Conservation (phyloP, 2,888 invertebrate genomes). For the Heteromurus nitidus region DNA sequence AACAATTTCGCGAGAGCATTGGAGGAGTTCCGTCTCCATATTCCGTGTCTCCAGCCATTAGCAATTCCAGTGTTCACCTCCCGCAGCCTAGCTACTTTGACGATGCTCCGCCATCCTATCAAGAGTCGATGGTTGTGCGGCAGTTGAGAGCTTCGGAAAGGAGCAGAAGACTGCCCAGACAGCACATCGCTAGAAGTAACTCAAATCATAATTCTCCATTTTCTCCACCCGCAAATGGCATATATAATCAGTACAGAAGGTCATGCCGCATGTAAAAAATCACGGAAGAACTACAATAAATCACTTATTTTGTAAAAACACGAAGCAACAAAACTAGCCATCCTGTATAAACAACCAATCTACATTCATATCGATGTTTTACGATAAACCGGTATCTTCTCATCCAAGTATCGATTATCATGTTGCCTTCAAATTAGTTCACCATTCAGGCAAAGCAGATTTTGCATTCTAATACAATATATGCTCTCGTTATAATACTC, state of each 20-base stretch:
- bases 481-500: background rate
- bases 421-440: background rate
- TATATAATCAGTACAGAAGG: too few relatives aligned
- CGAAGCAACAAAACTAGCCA: too few relatives aligned
- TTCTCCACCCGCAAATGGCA: background rate
- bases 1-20: background rate
- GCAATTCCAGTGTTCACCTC: slow-evolving; percentile 29
- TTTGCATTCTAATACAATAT: background rate
- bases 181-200: background rate
- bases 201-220: background rate
- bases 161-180: background rate
- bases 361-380: background rate
- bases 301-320: too few relatives aligned
- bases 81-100: slow-evolving; percentile 53
- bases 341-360: too few relatives aligned
- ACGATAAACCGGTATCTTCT: background rate
- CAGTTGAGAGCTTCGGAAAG: slow-evolving; percentile 44
- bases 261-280: slow-evolving; percentile 34
- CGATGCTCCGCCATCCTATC: slow-evolving; percentile 39
- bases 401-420: background rate
- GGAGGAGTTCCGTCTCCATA: slow-evolving; percentile 9
- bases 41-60: slow-evolving; percentile 33
- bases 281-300: background rate
- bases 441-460: background rate
- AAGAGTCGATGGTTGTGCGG: slow-evolving; percentile 36